phyloP scores from a whole-genome alignment of 2,888 invertebrate species.

The Perdita meconis region DNA sequence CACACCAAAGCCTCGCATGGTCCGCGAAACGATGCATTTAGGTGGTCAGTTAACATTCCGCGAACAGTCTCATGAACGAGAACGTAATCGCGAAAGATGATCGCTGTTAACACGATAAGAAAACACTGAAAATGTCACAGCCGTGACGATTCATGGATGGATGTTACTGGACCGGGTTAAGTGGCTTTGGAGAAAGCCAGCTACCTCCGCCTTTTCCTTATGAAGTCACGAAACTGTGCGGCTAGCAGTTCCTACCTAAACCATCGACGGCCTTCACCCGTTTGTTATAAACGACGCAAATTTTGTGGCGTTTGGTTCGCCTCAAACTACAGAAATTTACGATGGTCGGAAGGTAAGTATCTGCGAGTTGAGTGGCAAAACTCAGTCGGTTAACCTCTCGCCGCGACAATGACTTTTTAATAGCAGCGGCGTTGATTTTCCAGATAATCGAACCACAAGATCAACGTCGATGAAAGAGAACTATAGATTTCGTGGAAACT shows the following conservation, averaged over 20 bases:
- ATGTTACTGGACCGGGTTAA: slow-evolving; percentile 84
- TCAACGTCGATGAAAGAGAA: neutral
- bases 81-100: slow-evolving; percentile 23
- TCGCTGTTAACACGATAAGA: slow-evolving; percentile 14
- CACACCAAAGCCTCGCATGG: neutral
- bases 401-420: neutral
- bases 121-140: slow-evolving; percentile 74
- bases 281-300: slow-evolving; percentile 45
- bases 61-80: neutral
- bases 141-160: slow-evolving; percentile 77
- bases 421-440: neutral
- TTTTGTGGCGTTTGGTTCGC: neutral
- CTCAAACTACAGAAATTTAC: neutral
- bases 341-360: neutral
- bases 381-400: neutral
- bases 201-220: slow-evolving; percentile 73
- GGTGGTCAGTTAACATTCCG: slow-evolving; percentile 1
- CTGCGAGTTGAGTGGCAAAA: neutral
- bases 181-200: slow-evolving; percentile 82
- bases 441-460: no score
- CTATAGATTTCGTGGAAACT: neutral
- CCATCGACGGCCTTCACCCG: slow-evolving; percentile 65
- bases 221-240: slow-evolving; percentile 73
- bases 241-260: slow-evolving; percentile 37
- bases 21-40: slow-evolving; percentile 28